phyloP scores from a whole-genome alignment of 2,797 vertebrate genomes.

The Lagorchestes hirsutus region DNA sequence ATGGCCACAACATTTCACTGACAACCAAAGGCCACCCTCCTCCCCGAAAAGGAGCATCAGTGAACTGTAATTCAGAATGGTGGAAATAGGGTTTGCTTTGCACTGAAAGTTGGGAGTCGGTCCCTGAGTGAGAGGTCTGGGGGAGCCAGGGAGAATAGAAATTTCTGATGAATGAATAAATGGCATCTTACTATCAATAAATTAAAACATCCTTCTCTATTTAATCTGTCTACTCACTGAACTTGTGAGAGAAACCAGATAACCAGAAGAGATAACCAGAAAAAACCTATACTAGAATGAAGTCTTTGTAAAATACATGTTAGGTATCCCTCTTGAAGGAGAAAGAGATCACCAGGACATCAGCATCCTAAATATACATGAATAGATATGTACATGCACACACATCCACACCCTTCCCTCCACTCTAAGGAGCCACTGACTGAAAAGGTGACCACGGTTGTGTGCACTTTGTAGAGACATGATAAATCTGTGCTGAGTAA shows the following conservation, averaged over 20 bases:
- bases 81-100: conserved; percentile 22
- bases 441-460: neutral
- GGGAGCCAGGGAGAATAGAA: neutral
- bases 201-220: neutral
- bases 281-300: conserved; percentile 47
- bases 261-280: neutral
- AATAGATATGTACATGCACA: neutral
- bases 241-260: neutral
- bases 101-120: conserved; percentile 14
- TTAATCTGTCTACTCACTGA: conserved; percentile 30
- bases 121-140: neutral
- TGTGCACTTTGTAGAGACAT: neutral
- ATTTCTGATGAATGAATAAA: neutral
- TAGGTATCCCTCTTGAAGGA: neutral
- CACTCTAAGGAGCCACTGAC: neutral
- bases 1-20: neutral
- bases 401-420: neutral
- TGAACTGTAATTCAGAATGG: neutral
- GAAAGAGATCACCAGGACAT: neutral
- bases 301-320: conserved; percentile 27
- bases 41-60: neutral
- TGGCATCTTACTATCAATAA: neutral
- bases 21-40: neutral
- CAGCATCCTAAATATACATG: neutral
- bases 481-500: neutral